Conservation (phyloP, 2,113 vertebrate species). For the Eretmochelys imbricata region DNA sequence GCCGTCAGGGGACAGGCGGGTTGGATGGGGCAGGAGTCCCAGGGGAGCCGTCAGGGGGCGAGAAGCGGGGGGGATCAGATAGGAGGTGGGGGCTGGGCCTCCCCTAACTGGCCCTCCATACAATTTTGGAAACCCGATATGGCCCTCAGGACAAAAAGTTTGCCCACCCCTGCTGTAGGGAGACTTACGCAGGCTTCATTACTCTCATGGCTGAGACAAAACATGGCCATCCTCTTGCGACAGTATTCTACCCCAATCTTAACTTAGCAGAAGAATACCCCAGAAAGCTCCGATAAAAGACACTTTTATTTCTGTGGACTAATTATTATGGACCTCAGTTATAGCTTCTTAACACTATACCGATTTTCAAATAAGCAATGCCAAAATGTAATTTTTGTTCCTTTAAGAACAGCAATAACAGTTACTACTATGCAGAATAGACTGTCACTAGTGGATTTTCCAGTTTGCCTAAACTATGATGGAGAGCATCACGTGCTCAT, state of each 20-base stretch:
- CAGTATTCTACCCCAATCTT: neutral
- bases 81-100: too few relatives aligned
- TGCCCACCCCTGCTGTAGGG: neutral
- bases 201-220: neutral
- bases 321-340: neutral
- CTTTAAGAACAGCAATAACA: neutral
- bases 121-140: too few relatives aligned
- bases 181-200: neutral
- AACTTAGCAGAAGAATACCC: neutral
- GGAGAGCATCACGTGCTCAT: neutral
- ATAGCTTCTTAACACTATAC: neutral
- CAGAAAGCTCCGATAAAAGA: neutral
- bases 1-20: too few relatives aligned
- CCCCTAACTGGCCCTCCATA: too few relatives aligned
- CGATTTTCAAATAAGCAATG: neutral
- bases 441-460: rapidly evolving
- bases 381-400: neutral
- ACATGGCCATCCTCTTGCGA: neutral
- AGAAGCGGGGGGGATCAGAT: too few relatives aligned
- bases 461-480: rapidly evolving
- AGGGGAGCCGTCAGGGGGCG: too few relatives aligned
- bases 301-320: neutral
- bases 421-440: rapidly evolving
- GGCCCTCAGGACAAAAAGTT: too few relatives aligned
- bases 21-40: too few relatives aligned